Conservation (phyloP, 2,888 invertebrate genomes). For the Synergus japonicus region DNA sequence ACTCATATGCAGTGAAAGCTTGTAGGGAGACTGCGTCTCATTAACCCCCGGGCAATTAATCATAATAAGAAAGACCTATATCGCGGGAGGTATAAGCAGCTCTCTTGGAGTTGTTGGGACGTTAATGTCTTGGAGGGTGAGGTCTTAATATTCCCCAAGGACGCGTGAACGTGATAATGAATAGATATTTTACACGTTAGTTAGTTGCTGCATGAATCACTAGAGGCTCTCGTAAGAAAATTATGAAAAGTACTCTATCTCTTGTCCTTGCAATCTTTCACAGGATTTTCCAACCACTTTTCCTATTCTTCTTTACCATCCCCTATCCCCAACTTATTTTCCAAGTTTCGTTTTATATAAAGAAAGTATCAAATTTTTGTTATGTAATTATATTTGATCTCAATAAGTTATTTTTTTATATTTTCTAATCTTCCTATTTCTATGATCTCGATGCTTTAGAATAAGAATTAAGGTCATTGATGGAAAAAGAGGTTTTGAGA, state of each 20-base stretch:
- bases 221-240: background rate
- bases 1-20: background rate
- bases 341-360: no score
- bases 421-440: no score
- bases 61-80: slow-evolving; percentile 36
- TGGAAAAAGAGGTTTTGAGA: no score
- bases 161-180: slow-evolving; percentile 7
- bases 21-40: slow-evolving; percentile 16
- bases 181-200: slow-evolving; percentile 5
- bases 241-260: background rate
- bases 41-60: slow-evolving; percentile 27
- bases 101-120: slow-evolving; percentile 15
- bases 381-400: no score
- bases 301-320: no score
- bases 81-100: slow-evolving; percentile 7
- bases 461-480: no score
- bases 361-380: no score
- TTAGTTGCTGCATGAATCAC: background rate
- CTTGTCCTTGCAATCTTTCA: background rate
- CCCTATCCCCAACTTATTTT: no score
- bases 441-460: no score
- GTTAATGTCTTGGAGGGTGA: background rate
- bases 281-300: no score
- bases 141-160: background rate
- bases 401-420: no score